Conservation (phyloP, 2,888 invertebrate species). For the Choreutis nemorana region DNA sequence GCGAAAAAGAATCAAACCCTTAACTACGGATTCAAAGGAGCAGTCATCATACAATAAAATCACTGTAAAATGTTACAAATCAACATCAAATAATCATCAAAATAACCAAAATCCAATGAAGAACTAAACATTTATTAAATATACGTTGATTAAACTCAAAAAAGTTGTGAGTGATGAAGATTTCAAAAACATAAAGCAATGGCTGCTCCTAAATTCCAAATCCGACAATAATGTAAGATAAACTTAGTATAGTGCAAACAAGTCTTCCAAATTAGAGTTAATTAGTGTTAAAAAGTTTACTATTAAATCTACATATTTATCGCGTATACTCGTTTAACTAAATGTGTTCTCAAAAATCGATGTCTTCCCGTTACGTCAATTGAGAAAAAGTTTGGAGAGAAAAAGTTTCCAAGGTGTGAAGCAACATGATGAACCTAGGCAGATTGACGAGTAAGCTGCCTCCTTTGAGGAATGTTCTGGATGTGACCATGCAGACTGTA, state of each 20-base stretch:
- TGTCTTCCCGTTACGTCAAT: constrained; percentile 24
- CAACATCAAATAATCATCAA: no score
- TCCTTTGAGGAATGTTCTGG: constrained; percentile 77
- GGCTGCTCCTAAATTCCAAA: constrained; percentile 31
- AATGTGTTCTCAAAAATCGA: constrained; percentile 17
- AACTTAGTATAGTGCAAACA: constrained; percentile 39
- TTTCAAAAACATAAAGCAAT: constrained; percentile 19
- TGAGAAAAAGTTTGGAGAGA: constrained; percentile 4
- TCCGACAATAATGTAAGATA: constrained; percentile 27
- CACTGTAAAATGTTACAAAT: no score
- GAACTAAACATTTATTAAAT: constrained; percentile 12
- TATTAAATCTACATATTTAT: constrained; percentile 1
- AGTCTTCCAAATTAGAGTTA: constrained; percentile 43
- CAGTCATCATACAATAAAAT: no score
- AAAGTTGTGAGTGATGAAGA: constrained; percentile 8
- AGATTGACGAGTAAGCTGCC: constrained; percentile 75
- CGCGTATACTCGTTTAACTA: constrained; percentile 3
- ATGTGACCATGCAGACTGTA: constrained; percentile 84
- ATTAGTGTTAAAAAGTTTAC: constrained; percentile 2
- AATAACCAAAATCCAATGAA: constrained; percentile 14
- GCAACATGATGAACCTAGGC: constrained; percentile 50
- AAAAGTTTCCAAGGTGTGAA: constrained; percentile 11
- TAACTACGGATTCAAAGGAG: no score
- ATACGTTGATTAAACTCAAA: constrained; percentile 10
- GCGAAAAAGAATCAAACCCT: constrained; percentile 27